These are phyloP conservation scores for Rhynchomys soricoides DNA, from an alignment of 2,113 vertebrate species.

Conservation along the genomic window DNA sequence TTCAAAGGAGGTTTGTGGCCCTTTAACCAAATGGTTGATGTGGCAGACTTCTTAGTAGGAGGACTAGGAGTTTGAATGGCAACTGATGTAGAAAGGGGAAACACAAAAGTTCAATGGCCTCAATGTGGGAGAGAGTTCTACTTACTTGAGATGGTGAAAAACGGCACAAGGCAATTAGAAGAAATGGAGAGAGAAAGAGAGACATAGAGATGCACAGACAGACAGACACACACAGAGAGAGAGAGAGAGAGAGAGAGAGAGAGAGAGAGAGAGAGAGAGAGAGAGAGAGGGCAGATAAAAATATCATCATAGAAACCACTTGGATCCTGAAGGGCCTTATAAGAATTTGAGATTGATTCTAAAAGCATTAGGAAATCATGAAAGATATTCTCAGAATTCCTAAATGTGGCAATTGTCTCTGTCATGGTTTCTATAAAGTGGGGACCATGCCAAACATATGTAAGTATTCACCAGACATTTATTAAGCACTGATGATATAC, in stretches of 20 bases:
- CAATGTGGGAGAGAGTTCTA: not conserved
- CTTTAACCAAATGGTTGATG: not conserved
- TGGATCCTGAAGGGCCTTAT: not conserved
- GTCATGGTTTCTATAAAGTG: not conserved
- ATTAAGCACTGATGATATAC: not conserved
- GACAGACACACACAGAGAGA: not conserved
- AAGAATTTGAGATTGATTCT: not conserved
- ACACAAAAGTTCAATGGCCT: not conserved
- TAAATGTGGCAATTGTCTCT: not conserved
- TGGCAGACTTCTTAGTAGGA: not conserved
- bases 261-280: not conserved
- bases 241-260: not conserved
- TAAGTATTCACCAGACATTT: not conserved
- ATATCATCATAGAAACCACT: not conserved
- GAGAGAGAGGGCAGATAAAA: not conserved
- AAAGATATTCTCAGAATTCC: not conserved
- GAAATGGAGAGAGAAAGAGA: not conserved
- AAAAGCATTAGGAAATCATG: constrained; percentile 1
- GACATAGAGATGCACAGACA: not conserved
- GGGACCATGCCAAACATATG: not conserved
- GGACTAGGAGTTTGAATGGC: not conserved
- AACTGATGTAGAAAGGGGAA: not conserved
- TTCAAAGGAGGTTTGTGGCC: not conserved
- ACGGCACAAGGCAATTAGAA: not conserved
- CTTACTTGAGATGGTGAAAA: not conserved